Conservation (phyloP, 2,113 vertebrate species). For the Neolamprologus ventralis region DNA sequence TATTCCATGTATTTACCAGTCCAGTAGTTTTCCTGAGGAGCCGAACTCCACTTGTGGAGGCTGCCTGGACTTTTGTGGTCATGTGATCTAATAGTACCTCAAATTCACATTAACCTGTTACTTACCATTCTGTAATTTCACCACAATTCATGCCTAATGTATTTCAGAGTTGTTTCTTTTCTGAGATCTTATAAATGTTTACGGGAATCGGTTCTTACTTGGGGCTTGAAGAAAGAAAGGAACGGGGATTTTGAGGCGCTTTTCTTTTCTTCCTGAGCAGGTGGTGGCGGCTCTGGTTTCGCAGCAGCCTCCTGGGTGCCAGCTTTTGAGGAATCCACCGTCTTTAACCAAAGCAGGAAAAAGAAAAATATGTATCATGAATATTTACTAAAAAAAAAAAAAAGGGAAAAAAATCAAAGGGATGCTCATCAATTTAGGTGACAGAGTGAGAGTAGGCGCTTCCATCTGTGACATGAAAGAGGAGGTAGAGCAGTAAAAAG, state of each 20-base stretch:
- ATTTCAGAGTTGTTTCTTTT: neutral
- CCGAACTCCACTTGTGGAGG: slow-evolving; percentile 57
- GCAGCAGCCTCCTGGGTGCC: slow-evolving; percentile 63
- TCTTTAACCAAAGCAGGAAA: slow-evolving; percentile 33
- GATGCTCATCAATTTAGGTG: neutral
- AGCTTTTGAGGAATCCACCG: slow-evolving; percentile 67
- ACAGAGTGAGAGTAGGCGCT: neutral
- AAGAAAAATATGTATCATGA: neutral
- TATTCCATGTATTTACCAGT: slow-evolving; percentile 45
- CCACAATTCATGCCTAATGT: neutral
- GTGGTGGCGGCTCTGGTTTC: slow-evolving; percentile 57
- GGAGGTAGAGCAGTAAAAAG: neutral
- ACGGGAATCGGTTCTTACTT: slow-evolving; percentile 50
- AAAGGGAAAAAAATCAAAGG: neutral
- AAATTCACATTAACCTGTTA: slow-evolving; percentile 58
- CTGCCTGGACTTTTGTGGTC: slow-evolving; percentile 58
- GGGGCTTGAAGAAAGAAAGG: slow-evolving; percentile 63
- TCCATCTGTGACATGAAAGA: slow-evolving; percentile 21
- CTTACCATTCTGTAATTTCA: neutral
- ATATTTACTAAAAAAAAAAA: neutral
- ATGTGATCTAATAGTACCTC: slow-evolving; percentile 65
- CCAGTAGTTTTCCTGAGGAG: slow-evolving; percentile 48
- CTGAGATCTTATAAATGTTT: neutral
- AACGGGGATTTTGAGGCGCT: slow-evolving; percentile 42
- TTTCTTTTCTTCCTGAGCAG: slow-evolving; percentile 58